These are phyloP conservation scores for Anguilla anguilla DNA, from an alignment of 2,797 vertebrate species.

Conservation along the genomic window DNA sequence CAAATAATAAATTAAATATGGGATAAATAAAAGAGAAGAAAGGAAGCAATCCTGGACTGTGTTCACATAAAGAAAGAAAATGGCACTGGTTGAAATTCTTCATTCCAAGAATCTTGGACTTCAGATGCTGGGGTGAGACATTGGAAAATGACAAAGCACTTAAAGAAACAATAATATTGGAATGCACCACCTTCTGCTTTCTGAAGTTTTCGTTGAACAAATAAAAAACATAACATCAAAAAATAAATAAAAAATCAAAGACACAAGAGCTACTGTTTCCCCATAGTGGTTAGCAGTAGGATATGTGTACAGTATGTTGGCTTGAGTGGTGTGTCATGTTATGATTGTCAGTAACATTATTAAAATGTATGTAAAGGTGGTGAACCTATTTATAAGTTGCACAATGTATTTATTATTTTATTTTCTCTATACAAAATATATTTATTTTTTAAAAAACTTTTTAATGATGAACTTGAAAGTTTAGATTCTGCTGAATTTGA, in stretches of 20 bases:
- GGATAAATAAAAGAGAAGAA: not conserved
- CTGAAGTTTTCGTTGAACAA: slow-evolving; percentile 43
- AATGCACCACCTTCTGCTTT: slow-evolving; percentile 30
- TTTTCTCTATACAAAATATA: slow-evolving; percentile 95
- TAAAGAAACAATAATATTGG: slow-evolving; percentile 43
- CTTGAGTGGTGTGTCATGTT: slow-evolving; percentile 75
- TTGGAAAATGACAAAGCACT: slow-evolving; percentile 60
- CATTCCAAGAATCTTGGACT: slow-evolving; percentile 1
- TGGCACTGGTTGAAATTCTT: not conserved
- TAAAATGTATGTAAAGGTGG: slow-evolving; percentile 85
- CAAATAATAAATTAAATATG: not conserved
- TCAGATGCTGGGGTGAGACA: slow-evolving; percentile 39
- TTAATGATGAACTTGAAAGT: slow-evolving; percentile 90
- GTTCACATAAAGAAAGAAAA: not conserved
- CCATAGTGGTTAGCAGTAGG: slow-evolving; percentile 51
- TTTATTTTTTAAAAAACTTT: slow-evolving; percentile 99
- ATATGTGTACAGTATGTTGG: slow-evolving; percentile 41
- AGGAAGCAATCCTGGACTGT: not conserved
- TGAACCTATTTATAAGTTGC: slow-evolving; percentile 97
- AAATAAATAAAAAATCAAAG: slow-evolving; percentile 28
- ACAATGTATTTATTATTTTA: slow-evolving; percentile 99
- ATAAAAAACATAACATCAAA: not conserved
- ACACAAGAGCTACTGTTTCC: slow-evolving; percentile 42
- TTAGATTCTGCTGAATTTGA: slow-evolving; percentile 92
- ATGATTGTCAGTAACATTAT: slow-evolving; percentile 78